phyloP scores from a whole-genome alignment of 2,797 vertebrate species.

The Galago senegalensis region DNA sequence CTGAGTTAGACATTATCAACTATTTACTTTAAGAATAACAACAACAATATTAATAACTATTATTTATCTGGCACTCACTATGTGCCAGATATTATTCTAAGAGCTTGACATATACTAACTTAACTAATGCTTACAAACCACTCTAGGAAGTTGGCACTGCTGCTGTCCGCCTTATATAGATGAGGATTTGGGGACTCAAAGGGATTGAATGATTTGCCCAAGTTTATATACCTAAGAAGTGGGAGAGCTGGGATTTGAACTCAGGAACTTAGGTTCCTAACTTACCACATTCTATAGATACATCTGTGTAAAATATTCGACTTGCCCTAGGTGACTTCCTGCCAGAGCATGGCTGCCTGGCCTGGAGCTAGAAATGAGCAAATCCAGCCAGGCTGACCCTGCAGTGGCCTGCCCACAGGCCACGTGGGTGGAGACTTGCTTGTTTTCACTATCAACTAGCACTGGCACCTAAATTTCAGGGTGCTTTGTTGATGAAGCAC shows the following conservation, averaged over 20 bases:
- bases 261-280: not conserved
- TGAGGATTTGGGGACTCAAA: not conserved
- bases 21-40: not conserved
- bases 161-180: too few species aligned
- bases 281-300: not conserved
- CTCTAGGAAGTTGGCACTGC: not conserved
- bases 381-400: not conserved
- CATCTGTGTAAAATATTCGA: not conserved
- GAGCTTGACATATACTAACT: not conserved
- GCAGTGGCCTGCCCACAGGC: not conserved
- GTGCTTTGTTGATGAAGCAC: conserved; percentile 67
- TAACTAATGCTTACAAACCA: not conserved
- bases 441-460: not conserved
- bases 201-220: not conserved
- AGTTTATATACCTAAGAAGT: not conserved
- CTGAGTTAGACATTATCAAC: conserved; percentile 6
- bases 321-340: not conserved
- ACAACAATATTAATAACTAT: not conserved
- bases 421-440: not conserved
- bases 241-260: conserved; percentile 8
- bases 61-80: not conserved
- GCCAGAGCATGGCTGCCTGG: not conserved
- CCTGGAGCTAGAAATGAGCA: not conserved
- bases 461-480: conserved; percentile 68
- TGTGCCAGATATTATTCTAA: not conserved